Evolutionary conservation across 2,797 vertebrate genomes (phyloP), one percentile per base, ranked within the genome.

Genomic region (Microctenopoma steveboyesi): DNA sequence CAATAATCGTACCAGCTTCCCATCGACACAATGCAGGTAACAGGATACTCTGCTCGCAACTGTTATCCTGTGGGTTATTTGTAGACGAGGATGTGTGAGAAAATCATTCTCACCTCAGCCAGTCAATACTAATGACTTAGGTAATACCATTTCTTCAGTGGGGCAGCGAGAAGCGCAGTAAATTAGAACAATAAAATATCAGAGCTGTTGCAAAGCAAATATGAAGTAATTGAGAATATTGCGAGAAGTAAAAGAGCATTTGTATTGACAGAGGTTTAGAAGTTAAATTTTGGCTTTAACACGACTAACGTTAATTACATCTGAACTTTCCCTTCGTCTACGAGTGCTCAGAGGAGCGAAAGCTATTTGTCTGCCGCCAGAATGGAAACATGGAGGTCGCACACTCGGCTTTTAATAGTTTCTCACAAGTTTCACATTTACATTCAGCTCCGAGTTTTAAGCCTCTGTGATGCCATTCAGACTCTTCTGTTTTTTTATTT

Each of bases 351-450:
- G 18, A 64, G 39, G 63, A 78, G 22, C 28, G 49, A 52, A 5
- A 13, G 4, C 45, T 68, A 65, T 62, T 60, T 69, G 28, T 62
- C 33, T 35, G 33, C 54, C 25, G 42, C 37, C 5, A 12, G 30
- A 53, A 65, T 59, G 69, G 74, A 81, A 83, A 85, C 77, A 77
- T 8, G 33, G 64, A 84, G 83, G 82, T 81, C 79, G 78, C 62
- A 63, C 48, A 72, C 78, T 28, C 5, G 7, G 42, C 59, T 69
- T 62, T 79, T 72, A 74, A 61, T 61, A 62, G 33, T 65, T 69
- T 83, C 74, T 61, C 69, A 47, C 50, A 66, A 56, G 48, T 76
- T 80, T 78, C 77, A 67, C 73, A 78, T 87, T 84, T 81, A 74
- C 65, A 84, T 82, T 75, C 65, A 69, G 18, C 70, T 72, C 40